Conservation (phyloP, 1,140 invertebrate genomes). For the Colletes gigas region DNA sequence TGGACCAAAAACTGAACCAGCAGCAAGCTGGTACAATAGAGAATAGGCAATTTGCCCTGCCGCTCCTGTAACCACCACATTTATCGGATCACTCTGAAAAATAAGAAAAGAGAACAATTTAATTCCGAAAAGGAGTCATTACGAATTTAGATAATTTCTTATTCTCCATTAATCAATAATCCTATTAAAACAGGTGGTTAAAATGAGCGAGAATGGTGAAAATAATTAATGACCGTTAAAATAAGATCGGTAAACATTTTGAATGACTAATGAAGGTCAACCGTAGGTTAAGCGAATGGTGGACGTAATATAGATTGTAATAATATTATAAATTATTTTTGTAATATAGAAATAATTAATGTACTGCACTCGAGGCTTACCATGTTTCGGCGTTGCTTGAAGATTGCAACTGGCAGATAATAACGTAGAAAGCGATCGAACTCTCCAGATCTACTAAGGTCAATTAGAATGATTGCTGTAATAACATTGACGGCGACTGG, state of each 20-base stretch:
- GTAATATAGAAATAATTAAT: constrained; percentile 1
- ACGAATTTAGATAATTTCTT: not conserved
- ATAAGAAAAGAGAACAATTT: constrained; percentile 2
- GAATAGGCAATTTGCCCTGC: constrained; percentile 99
- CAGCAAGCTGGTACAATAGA: constrained; percentile 94
- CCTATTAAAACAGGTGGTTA: constrained; percentile 5
- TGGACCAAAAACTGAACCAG: constrained; percentile 97
- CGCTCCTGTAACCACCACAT: constrained; percentile 98
- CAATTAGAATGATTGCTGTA: constrained; percentile 11
- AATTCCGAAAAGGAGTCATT: not conserved
- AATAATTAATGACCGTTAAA: not conserved
- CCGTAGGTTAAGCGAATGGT: constrained; percentile 47
- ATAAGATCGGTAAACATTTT: not conserved
- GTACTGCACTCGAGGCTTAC: not conserved
- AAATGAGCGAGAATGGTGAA: no score
- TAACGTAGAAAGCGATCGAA: not conserved
- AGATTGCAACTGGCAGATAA: not conserved
- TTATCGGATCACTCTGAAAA: constrained; percentile 89
- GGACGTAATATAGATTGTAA: not conserved
- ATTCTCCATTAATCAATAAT: not conserved
- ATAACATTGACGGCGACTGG: not conserved
- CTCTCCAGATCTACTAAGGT: constrained; percentile 34
- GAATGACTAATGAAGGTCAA: constrained; percentile 36
- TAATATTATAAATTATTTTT: constrained; percentile 2
- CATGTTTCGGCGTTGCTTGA: not conserved